phyloP scores from a whole-genome alignment of 2,888 invertebrate genomes.

The Ophonus ardosiacus region DNA sequence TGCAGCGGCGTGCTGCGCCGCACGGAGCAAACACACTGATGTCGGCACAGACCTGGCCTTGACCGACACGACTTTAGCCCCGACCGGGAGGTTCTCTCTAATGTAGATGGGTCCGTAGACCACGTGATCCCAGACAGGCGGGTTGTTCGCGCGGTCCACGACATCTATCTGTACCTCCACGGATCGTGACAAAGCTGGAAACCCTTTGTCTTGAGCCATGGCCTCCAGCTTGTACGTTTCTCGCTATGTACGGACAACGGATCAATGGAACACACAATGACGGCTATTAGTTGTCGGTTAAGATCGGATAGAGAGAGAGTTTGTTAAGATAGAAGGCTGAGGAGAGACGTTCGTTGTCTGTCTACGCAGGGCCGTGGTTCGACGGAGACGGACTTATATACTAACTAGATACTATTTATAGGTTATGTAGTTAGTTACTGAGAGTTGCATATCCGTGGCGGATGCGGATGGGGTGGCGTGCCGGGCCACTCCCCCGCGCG shows the following conservation, averaged over 20 bases:
- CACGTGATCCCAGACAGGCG: conserved; percentile 97
- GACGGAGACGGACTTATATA: conserved; percentile 31
- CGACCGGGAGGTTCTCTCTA: conserved; percentile 98
- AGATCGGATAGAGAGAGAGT: conserved; percentile 66
- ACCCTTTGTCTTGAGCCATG: conserved; percentile 98
- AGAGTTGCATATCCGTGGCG: conserved; percentile 63
- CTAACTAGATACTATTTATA: conserved; percentile 27
- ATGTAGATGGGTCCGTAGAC: conserved; percentile 98
- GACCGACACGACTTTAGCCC: conserved; percentile 97
- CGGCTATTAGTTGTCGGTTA: conserved; percentile 66
- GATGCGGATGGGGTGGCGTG: conserved; percentile 57
- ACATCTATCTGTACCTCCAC: conserved; percentile 99
- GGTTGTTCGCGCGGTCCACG: conserved; percentile 98
- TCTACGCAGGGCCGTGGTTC: conserved; percentile 47
- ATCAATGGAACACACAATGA: conserved; percentile 64
- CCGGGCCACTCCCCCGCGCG: conserved; percentile 67
- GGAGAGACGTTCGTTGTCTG: conserved; percentile 53
- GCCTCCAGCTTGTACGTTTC: conserved; percentile 99
- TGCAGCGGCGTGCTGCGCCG: conserved; percentile 75
- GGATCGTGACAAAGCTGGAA: conserved; percentile 95
- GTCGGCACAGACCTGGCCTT: conserved; percentile 95
- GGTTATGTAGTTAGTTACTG: conserved; percentile 13
- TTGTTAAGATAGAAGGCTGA: conserved; percentile 69
- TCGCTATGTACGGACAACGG: conserved; percentile 87
- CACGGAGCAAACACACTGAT: conserved; percentile 70